Evolutionary conservation across 1,140 invertebrate genomes (phyloP), one percentile per base, ranked within the genome.

Genomic region (Ruditapes philippinarum): DNA sequence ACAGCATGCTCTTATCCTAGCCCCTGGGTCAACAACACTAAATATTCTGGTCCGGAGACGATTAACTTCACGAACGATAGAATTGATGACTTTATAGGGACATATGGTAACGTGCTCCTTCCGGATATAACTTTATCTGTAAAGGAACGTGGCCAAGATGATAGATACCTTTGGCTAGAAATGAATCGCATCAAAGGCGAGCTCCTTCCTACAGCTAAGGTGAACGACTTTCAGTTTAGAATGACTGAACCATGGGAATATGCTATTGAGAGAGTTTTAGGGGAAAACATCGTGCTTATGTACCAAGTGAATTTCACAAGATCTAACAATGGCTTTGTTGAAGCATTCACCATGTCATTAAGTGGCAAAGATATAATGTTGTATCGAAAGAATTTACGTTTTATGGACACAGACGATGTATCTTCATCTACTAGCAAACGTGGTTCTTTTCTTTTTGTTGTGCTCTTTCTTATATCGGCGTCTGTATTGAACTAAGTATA

Each of bases 181-280:
- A 62, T 76, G 73, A 86, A 76, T 25, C 62, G 70, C 4, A 51
- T 88, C 19, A 62, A 88, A 25, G 85, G 85, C 9, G 76, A 68
- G 54, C 60, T 88, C 22, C 25, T 88, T 60, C 85, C 42, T 28
- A 68, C 60, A 3, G 45, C 40, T 54, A 38, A 79, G 1, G 45
- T 45, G 22, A 45, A 78, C 22, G 19, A 51, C 33, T 88, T 88
- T 65, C 17, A n/a, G 28, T 88, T 88, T 49, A 88, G 80, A 45
- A 80, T 88, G 74, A 38, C 49, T 0, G 45, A 65, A 14, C 85
- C 85, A 49, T 88, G 85, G 85, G 85, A 88, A 70, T 88, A 79
- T 54, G 74, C 74, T 0, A 80, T 88, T 11, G 85, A 88, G 65
- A 36, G 74, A 14, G 25, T 45, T 2, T 49, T 80, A 1, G 62